phyloP scores from a whole-genome alignment of 2,797 vertebrate genomes.

The Ptychadena robeensis region DNA sequence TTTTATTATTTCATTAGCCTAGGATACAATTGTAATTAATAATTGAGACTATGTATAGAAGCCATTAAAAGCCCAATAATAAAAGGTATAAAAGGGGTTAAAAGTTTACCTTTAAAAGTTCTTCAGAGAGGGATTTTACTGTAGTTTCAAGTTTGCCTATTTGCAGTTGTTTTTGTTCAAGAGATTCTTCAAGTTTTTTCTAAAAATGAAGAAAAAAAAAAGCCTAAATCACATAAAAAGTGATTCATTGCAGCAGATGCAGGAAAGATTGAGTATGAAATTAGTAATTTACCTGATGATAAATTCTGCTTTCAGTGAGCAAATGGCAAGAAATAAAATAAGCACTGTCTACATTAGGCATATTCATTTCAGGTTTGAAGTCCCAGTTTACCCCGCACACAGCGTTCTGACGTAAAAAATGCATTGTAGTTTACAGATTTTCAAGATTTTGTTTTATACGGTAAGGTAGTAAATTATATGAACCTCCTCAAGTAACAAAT shows the following conservation, averaged over 20 bases:
- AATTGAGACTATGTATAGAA: background rate
- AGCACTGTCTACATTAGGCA: background rate
- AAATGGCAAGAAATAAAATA: conserved; percentile 10
- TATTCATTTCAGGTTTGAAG: background rate
- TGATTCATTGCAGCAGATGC: conserved; percentile 19
- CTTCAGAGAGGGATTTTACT: conserved; percentile 58
- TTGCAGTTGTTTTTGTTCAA: conserved; percentile 55
- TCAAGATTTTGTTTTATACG: background rate
- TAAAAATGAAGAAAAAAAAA: conserved; percentile 23
- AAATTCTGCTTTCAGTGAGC: conserved; percentile 1
- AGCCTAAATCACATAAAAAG: background rate
- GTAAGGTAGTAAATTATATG: no score
- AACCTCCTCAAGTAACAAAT: background rate
- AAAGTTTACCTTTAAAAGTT: conserved; percentile 55
- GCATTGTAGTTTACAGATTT: background rate
- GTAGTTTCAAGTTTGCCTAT: conserved; percentile 60
- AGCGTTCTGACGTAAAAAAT: background rate
- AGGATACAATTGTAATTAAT: background rate
- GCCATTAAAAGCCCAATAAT: background rate
- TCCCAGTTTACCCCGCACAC: background rate
- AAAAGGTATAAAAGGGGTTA: background rate
- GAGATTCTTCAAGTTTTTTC: conserved; percentile 62
- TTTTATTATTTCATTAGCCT: conserved; percentile 64
- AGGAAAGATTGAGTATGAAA: conserved; percentile 33
- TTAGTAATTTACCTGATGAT: conserved; percentile 18